Percentiles rank a stretch among this genome's conserved stretches.
phyloP scores from a whole-genome alignment of 2,113 vertebrate genomes.

The Xiphophorus couchianus region DNA sequence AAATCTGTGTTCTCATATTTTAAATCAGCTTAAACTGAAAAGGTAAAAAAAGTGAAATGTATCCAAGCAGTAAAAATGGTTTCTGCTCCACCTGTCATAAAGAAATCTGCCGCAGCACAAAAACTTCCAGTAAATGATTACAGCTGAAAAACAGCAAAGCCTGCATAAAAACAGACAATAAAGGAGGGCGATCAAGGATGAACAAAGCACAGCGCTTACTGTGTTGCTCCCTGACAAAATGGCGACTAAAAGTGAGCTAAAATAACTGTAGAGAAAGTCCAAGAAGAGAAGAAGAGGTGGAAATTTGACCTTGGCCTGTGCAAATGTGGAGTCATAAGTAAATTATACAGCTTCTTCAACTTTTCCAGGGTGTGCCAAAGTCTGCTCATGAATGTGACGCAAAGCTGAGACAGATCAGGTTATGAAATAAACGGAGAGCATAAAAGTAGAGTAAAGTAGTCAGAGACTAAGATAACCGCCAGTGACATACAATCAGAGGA shows the following conservation, averaged over 20 bases:
- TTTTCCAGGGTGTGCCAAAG: constrained; percentile 67
- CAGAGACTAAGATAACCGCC: not conserved
- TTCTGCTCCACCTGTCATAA: constrained; percentile 3
- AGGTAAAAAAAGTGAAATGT: not conserved
- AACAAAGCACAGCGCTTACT: not conserved
- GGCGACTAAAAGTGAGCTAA: not conserved
- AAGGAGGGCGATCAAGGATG: not conserved
- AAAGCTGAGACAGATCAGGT: constrained; percentile 5
- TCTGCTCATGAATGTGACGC: constrained; percentile 1
- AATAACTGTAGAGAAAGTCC: not conserved
- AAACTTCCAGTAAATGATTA: not conserved
- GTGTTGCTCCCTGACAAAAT: not conserved
- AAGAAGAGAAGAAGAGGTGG: not conserved
- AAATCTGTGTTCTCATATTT: constrained; percentile 31
- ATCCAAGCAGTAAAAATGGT: not conserved
- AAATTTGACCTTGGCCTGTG: constrained; percentile 36
- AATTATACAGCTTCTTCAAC: constrained; percentile 32
- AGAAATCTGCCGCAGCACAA: constrained; percentile 7
- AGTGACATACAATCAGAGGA: too few species aligned
- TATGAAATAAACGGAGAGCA: constrained; percentile 7
- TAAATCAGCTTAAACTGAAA: not conserved
- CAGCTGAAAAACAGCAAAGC: not conserved
- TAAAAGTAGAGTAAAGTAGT: not conserved
- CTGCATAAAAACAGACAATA: not conserved
- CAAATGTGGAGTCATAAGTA: constrained; percentile 37